Evolutionary conservation across 92 coral and sea anemone genomes (phyloP), one percentile per base, ranked within the genome.

Genomic region (Zoanthus gigantus): DNA sequence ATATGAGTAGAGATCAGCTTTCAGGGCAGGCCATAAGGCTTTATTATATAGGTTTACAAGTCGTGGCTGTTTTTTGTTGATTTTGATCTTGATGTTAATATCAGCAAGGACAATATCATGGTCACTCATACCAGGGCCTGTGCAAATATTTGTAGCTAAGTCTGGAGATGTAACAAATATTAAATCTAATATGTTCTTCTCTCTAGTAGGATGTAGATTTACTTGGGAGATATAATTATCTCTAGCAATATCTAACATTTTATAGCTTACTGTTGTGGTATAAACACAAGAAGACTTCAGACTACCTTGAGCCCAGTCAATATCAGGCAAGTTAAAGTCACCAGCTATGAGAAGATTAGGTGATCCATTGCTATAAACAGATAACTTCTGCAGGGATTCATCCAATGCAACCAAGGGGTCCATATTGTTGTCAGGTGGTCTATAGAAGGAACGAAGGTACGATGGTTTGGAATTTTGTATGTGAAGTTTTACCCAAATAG

Each of bases 321-420:
- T 54, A 54, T 54, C 60, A 54, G 60, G 60, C 60, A 54, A 54
- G 16, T 54, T 54, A 11, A 54, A 8, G 7, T 54, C 60, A 54
- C 89, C 89, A 74, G 76, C 84, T 17, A 89, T 54, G 16, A 89
- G 72, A 60, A 89, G 46, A 56, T 88, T 83, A 17, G 92, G 89
- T 14, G 47, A 34, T 30, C 61, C 30, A 9, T 69, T 42, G 48
- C 47, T 13, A 17, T 15, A 1, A 32, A 16, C 31, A 67, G 79
- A 53, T 16, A 89, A 34, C 32, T 69, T 47, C 46, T 78, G 72
- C 42, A 89, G 5, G 29, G 92, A 89, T 45, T 84, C 79, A 28
- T 63, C 65, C 11, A 83, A 18, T 0, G 12, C 42, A 37, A 37
- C 12, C 16, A 11, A 54, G 60, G 60, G 12, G 60, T 11, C 16